These are phyloP conservation scores for Parelbella ahira DNA, from an alignment of 2,888 invertebrate genomes.

Conservation along the genomic window DNA sequence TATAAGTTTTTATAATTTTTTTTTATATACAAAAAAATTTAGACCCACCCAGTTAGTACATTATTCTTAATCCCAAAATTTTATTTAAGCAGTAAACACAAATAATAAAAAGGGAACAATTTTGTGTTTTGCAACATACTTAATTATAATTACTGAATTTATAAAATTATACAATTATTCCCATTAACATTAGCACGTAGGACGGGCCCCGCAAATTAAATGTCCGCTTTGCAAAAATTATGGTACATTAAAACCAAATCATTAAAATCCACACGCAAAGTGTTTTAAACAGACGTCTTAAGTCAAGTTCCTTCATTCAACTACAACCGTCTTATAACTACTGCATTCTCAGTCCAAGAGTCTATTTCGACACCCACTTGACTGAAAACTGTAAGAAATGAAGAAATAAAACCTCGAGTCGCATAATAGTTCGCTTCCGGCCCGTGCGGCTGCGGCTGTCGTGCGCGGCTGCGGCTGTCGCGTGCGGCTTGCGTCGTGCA, in stretches of 20 bases:
- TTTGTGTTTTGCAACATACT: no score
- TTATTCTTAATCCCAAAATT: no score
- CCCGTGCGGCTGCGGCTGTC: conserved; percentile 4
- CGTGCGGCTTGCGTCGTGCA: conserved; percentile 4
- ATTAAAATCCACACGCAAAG: conserved; percentile 19
- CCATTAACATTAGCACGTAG: conserved; percentile 15
- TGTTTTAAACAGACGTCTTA: conserved; percentile 19
- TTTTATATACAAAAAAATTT: no score
- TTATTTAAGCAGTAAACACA: no score
- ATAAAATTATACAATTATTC: conserved; percentile 5
- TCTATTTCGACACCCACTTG: conserved; percentile 26
- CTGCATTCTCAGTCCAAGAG: conserved; percentile 23
- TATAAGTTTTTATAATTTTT: no score
- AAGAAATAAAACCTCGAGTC: conserved; percentile 20
- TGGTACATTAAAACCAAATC: conserved; percentile 16
- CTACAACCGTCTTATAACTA: conserved; percentile 25
- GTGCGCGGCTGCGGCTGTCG: not conserved
- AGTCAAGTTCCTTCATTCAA: conserved; percentile 22
- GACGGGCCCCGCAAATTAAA: conserved; percentile 12
- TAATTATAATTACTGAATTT: no score
- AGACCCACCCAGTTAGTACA: no score
- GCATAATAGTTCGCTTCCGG: conserved; percentile 9
- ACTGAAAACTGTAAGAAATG: conserved; percentile 21
- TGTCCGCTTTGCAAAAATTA: conserved; percentile 15
- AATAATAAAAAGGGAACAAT: no score